A percentile compares a stretch with the other conserved stretches of the same genome.
Conservation (phyloP, 2,113 vertebrate genomes). For the Pachypanchax playfairii region DNA sequence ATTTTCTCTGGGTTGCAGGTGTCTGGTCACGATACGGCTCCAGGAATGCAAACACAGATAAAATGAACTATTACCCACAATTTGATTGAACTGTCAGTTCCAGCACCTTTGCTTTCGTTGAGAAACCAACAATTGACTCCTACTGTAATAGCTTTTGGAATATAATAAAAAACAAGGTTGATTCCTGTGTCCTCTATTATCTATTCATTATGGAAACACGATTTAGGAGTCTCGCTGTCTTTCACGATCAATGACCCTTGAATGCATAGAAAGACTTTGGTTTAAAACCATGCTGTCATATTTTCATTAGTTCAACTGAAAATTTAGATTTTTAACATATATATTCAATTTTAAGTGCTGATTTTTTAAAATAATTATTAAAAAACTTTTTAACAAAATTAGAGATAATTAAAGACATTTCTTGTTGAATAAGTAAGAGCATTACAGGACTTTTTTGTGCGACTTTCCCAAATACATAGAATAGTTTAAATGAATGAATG, state of each 20-base stretch:
- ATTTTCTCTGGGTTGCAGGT: slow-evolving; percentile 73
- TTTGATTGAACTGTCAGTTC: slow-evolving; percentile 77
- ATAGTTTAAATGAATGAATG: too few species aligned
- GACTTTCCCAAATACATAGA: too few species aligned
- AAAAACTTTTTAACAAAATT: too few species aligned
- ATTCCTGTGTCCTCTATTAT: slow-evolving; percentile 52
- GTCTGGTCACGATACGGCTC: slow-evolving; percentile 67
- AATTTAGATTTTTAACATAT: background rate
- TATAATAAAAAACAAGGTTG: slow-evolving; percentile 45
- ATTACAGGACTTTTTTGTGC: too few species aligned
- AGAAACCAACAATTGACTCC: slow-evolving; percentile 45
- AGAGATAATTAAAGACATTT: too few species aligned
- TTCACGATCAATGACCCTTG: slow-evolving; percentile 17
- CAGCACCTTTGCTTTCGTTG: slow-evolving; percentile 21
- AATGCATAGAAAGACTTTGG: background rate
- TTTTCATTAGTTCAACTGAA: background rate
- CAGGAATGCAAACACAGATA: slow-evolving; percentile 59
- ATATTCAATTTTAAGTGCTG: too few species aligned
- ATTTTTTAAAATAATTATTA: too few species aligned
- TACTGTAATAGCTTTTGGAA: slow-evolving; percentile 34
- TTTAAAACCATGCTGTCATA: background rate
- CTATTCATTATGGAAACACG: slow-evolving; percentile 44
- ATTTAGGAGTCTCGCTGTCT: slow-evolving; percentile 25
- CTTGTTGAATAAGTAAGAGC: too few species aligned
- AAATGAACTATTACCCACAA: slow-evolving; percentile 72